Conservation (phyloP, 1,140 invertebrate species). For the Palaemon carinicauda region DNA sequence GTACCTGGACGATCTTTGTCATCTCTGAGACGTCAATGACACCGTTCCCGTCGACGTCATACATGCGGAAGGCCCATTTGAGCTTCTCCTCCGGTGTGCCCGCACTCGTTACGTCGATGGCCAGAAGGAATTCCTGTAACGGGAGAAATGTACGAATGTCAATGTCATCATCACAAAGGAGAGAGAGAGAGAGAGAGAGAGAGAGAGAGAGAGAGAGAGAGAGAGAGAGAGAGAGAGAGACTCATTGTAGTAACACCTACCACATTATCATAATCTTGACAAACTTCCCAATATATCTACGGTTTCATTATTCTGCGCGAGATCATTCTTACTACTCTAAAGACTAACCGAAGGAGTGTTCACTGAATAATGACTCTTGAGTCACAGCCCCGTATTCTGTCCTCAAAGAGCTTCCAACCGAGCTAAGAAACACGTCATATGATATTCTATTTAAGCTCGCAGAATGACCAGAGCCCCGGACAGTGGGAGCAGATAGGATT, state of each 20-base stretch:
- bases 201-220: neutral
- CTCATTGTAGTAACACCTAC: too few species aligned
- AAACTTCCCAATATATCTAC: too few species aligned
- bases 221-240: neutral
- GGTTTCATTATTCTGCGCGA: too few species aligned
- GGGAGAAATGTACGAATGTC: neutral
- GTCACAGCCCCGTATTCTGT: too few species aligned
- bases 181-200: neutral
- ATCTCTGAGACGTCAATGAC: slow-evolving; percentile 89
- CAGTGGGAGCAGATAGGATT: too few species aligned
- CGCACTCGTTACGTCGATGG: slow-evolving; percentile 97
- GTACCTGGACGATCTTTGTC: slow-evolving; percentile 52
- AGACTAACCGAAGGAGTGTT: neutral
- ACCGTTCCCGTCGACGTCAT: slow-evolving; percentile 98
- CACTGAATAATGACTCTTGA: too few species aligned
- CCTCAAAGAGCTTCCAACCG: too few species aligned
- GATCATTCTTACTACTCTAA: too few species aligned
- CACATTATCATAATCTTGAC: too few species aligned
- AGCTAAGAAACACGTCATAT: too few species aligned
- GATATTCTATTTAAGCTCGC: too few species aligned
- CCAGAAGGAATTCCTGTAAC: slow-evolving; percentile 86
- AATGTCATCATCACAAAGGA: neutral
- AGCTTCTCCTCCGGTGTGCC: slow-evolving; percentile 98
- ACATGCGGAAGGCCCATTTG: slow-evolving; percentile 99
- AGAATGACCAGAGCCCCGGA: too few species aligned